phyloP scores from a whole-genome alignment of 2,113 vertebrate genomes.

The Tenrec ecaudatus region DNA sequence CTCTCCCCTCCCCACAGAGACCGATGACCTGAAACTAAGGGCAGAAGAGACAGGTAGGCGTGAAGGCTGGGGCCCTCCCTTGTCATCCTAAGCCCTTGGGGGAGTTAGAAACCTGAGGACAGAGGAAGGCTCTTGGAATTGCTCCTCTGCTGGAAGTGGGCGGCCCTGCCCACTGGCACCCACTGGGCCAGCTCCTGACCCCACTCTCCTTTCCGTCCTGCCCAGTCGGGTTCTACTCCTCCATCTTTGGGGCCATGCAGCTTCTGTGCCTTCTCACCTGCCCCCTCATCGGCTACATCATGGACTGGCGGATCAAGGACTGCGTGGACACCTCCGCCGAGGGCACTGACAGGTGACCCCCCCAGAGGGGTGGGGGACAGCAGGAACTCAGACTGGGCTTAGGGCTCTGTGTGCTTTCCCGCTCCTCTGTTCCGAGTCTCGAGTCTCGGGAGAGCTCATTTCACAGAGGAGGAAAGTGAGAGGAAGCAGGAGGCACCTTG shows the following conservation, averaged over 20 bases:
- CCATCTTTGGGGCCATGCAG: constrained; percentile 93
- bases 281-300: constrained; percentile 94
- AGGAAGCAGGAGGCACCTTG: neutral
- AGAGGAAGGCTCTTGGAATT: neutral
- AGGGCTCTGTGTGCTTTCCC: neutral
- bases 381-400: neutral
- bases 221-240: constrained; percentile 91
- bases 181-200: neutral
- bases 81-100: neutral
- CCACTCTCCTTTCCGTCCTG: neutral
- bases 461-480: constrained; percentile 20
- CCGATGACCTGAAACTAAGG: neutral
- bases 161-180: neutral
- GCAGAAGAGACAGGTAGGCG: constrained; percentile 76
- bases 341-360: constrained; percentile 60
- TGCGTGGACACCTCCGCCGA: constrained; percentile 70
- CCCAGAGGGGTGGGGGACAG: neutral
- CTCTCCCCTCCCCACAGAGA: constrained; percentile 41
- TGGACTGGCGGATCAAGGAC: constrained; percentile 92
- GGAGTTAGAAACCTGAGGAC: neutral
- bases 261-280: constrained; percentile 92
- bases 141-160: neutral
- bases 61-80: neutral
- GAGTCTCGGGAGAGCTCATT: neutral
- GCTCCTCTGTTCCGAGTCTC: neutral